Base-by-base conservation (phyloP, 2,113 vertebrate genomes). In the Cebus imitator region DNA sequence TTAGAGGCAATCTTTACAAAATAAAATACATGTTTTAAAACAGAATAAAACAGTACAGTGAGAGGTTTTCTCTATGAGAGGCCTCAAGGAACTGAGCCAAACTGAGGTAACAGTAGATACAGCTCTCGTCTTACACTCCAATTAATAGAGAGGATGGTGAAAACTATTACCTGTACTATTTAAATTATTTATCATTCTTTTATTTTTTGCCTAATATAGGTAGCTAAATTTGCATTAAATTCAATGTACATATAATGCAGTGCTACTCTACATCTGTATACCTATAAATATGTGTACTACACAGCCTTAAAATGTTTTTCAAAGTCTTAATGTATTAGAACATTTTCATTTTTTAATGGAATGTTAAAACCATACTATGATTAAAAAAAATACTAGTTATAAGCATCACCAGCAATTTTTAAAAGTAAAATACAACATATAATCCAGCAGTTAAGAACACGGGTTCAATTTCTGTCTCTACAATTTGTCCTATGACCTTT, bases 331-430 rank as follows among this genome's bases (percentile, higher is more conserved):
- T 61, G 40, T 58, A 87, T 68, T 80, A 45, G 79, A 94, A 84
- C 3, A 94, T 50, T 92, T 91, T 93, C 35, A 43, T 50, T 66
- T 55, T 95, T 48, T 87, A 52, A 91, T 57, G 25, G n/a, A 76
- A 93, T 96, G 10, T 66, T 37, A 92, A 93, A 70, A n/a, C 50
- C 73, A 88, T 70, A 27, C 37, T 82, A 45, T 82, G 16, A 87
- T 52, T 20, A 96, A 90, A 32, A 94, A 50, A 64, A 25, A 3
- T 61, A 64, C 27, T n/a, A 95, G 68, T 78, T 92, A 61, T 20
- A 66, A 91, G 32, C 23, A 97, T 30, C 57, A 94, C 14, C 37
- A 94, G 57, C 9, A 91, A 95, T 82, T 93, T 79, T 75, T 55
- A 93, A 79, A 91, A 83, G 45, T 79, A 85, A 95, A 90, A 81